Evolutionary conservation across 2,888 invertebrate species (phyloP), one percentile per base, ranked within the genome.

Genomic region (Lampropteryx suffumata): DNA sequence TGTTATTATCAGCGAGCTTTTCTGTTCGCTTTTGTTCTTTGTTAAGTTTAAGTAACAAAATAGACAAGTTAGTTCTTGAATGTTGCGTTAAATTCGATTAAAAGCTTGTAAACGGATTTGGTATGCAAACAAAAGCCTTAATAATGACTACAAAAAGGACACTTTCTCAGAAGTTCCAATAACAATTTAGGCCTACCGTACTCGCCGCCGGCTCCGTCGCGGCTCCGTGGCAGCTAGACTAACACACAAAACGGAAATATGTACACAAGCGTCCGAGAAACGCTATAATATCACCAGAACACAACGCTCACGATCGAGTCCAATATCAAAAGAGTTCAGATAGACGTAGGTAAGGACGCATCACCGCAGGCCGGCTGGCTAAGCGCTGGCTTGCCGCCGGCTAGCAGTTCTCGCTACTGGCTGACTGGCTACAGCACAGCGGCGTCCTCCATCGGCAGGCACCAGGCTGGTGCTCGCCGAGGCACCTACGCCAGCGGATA

Each of bases 401-500:
- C 17, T 11, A 32, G 39, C 32, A 7, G 29, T 14, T 28, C 29
- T 10, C 10, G 40, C 41, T 41, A 40, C 40, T 40, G 32, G 48
- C 34, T 32, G 14, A 24, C 35, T 35, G 59, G 61, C 71, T 69
- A 75, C 64, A 75, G 76, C 76, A 76, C 66, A 71, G 73, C 32
- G 30, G 41, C 58, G 58, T 58, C 61, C 55, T 64, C 64, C 48
- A 62, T 65, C 40, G 70, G 73, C 71, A 67, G 59, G 71, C 69
- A 71, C 81, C 83, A 81, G 59, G 74, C 57, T 44, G 73, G 71
- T 53, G 68, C 70, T 68, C 76, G 79, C 64, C 76, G 79, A 62
- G 67, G 73, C 69, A 80, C 92, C 95, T 96, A 96, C 92, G 96
- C 96, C 91, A 96, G 91, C 69, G 96, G 96, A 79, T 96, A 96